Evolutionary conservation across 1,140 invertebrate species (phyloP).

Genomic region (Musca domestica): DNA sequence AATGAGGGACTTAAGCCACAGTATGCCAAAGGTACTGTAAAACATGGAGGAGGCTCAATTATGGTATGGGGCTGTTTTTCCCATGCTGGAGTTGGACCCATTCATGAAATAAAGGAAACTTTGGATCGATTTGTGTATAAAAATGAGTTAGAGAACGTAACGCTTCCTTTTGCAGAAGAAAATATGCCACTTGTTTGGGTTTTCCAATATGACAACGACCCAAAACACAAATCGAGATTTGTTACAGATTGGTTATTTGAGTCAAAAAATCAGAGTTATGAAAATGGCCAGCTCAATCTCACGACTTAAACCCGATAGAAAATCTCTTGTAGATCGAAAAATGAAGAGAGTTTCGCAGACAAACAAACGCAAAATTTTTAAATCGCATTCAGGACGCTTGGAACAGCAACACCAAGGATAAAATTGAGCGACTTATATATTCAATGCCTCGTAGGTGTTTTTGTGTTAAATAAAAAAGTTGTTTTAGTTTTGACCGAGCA

Average conservation of each 20-base stretch:
- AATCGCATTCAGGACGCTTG: background rate
- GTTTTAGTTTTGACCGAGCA: too few relatives aligned
- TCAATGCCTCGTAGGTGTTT: too few relatives aligned
- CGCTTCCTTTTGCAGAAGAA: background rate
- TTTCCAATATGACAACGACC: constrained; percentile 1
- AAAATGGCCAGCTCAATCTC: background rate
- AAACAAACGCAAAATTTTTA: background rate
- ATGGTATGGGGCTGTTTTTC: background rate
- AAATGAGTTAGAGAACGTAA: background rate
- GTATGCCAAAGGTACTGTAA: background rate
- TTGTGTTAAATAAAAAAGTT: too few relatives aligned
- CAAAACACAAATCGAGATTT: background rate
- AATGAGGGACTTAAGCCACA: background rate
- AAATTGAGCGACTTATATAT: background rate
- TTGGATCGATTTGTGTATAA: background rate
- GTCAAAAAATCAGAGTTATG: background rate
- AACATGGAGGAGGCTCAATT: background rate
- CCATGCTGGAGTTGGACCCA: background rate
- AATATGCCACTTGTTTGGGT: background rate
- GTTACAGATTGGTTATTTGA: background rate
- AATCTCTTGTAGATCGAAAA: background rate
- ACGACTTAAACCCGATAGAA: background rate
- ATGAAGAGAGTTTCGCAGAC: background rate
- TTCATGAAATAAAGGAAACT: background rate
- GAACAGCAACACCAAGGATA: too few relatives aligned